Conservation (phyloP, 1,140 invertebrate species). For the Yoshiicerus persimilis region DNA sequence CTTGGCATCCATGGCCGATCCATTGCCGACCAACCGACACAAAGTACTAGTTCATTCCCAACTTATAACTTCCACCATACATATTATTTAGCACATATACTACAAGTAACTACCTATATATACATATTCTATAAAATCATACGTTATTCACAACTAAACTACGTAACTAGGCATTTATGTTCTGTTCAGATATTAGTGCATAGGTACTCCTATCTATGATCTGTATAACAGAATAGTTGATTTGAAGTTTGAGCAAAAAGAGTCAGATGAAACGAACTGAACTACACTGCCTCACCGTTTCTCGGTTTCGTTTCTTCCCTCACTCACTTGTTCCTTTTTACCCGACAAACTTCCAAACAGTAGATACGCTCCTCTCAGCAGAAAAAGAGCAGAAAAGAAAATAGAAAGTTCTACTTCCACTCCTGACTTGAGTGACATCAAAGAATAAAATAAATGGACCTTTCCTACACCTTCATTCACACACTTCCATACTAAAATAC, state of each 20-base stretch:
- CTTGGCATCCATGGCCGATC: constrained; percentile 34
- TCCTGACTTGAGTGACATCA: constrained; percentile 32
- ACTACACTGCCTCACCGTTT: background rate
- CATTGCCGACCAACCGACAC: constrained; percentile 21
- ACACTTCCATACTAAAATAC: background rate
- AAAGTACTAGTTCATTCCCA: background rate
- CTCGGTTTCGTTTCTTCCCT: background rate
- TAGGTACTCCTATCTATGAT: background rate
- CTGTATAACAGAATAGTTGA: background rate
- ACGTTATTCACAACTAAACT: no score
- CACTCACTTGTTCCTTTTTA: background rate
- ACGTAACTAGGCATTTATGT: no score
- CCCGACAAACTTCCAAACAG: constrained; percentile 15
- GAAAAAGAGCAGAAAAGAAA: constrained; percentile 33
- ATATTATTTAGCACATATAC: background rate
- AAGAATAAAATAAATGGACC: constrained; percentile 42
- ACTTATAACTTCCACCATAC: background rate
- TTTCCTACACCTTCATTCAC: constrained; percentile 25
- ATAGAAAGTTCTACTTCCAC: constrained; percentile 34
- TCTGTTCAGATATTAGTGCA: background rate
- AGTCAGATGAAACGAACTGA: background rate
- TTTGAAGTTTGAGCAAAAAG: constrained; percentile 12
- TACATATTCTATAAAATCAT: background rate
- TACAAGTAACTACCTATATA: background rate
- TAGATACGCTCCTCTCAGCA: background rate